Base-by-base conservation (phyloP, 2,113 vertebrate species). In the Eptatretus burgeri region DNA sequence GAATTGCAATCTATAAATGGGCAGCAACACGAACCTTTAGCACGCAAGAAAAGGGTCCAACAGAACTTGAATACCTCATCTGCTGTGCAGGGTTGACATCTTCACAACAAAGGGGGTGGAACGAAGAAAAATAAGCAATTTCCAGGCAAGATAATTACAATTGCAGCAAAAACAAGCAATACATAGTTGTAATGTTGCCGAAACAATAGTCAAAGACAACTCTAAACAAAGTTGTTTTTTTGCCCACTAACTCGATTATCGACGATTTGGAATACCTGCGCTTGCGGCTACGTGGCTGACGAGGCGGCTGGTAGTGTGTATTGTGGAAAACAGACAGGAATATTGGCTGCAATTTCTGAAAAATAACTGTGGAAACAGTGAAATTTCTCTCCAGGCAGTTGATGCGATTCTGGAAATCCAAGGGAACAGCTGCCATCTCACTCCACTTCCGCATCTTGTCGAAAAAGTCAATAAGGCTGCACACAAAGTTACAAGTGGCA, bases 371-470 rank as follows among this genome's bases (percentile, higher is more conserved):
- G 14, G 89, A 86, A 13, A 98, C 91, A 69, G 95, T 87, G 62
- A 98, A 98, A 73, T 95, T 98, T 62, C 91, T 80, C 72, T 98
- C 91, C 65, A 98, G 77, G 1, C 76, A 77, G 14, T 80, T 80
- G 69, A 95, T 77, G 14, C 86, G 79, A 63, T 83, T 79, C 64
- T 84, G 70, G 73, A 98, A 98, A 67, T 85, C 80, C 69, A 82
- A 81, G 0, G 80, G 71, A 9, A 87, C 74, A 67, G 82, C 84
- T 49, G 85, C 83, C 91, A 98, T 98, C 72, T 95, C 85, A 63
- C 85, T 80, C 91, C 91, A 98, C 63, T 91, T 95, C 75, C 82
- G 91, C 85, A 98, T 98, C 76, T 98, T 98, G 64, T 75, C 88
- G 76, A 98, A 98, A 77, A 98, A 98, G 77, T 94, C 82, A 73